Base-by-base conservation (phyloP, 2,113 vertebrate genomes). In the Chaetura pelagica region DNA sequence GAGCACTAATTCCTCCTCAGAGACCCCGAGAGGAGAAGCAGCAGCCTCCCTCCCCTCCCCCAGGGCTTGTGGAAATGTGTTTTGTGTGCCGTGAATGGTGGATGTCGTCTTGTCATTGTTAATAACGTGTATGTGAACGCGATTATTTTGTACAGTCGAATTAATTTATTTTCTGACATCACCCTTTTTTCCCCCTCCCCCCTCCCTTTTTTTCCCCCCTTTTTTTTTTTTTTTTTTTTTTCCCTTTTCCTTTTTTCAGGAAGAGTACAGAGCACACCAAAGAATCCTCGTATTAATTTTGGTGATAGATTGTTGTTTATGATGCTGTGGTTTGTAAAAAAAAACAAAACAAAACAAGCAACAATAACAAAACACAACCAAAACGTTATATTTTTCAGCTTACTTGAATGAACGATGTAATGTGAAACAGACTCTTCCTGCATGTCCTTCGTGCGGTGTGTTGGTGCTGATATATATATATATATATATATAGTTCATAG, bases 161-260 rank as follows among this genome's bases (percentile, higher is more conserved):
- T 98, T 99, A 99, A 99, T 99, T 99, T 99, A 99, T 99, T 99
- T 99, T 98, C 98, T 98, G 98, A 98, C 98, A 98, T 98, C 98
- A 97, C 97, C 95, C 93, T 95, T 16, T 9, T 95, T 97, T 98
- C 26, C 7, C 12, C 20, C 58, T 9, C 98, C 96, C 96, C 96
- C 97, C 10, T 12, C 44, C 44, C 44, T 21, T 32, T 62, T 17
- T 55, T 48, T 21, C n/a, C 49, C 18, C 52, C 32, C 94, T 97
- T 98, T 29, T 64, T 54, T 40, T 30, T 64, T 51, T 35, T 40
- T 51, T 44, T 24, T 62, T 40, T 55, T 61, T 10, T 44, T 18
- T 18, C 17, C 94, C 94, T 97, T 30, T 49, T 30, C 6, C 61
- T 30, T 63, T 15, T 14, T 20, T 95, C 97, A 97, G 98, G 96